Evolutionary conservation across 2,888 invertebrate genomes (phyloP), one percentile per base, ranked within the genome.

Genomic region (Microctonus hyperodae): DNA sequence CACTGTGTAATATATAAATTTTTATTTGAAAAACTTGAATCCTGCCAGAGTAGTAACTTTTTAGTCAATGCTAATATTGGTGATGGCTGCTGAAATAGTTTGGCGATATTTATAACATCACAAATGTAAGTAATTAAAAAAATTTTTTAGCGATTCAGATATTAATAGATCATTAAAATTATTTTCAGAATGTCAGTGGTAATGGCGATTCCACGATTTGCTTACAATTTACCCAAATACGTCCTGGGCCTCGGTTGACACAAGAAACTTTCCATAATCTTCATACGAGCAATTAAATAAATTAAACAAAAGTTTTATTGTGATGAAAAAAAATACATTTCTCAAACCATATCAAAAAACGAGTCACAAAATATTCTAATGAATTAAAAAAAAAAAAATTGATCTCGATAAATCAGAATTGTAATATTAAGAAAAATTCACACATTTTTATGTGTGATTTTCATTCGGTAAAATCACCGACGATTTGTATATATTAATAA

Each of bases 181-280:
- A 69, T 62, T 75, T 88, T 70, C 88, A 94, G 94, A 84, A 90
- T 94, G 88, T 93, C 93, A 70, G 90, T 94, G 85, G 87, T 94
- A 78, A 92, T 93, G 90, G 93, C 94, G 77, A 91, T 94, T 83
- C 94, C 94, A 75, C 90, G 93, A 85, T 90, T 91, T 80, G 92
- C 92, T 67, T 91, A 90, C 84, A 91, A 91, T 85, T 88, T 94
- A 86, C 94, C 94, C 80, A 94, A 93, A 87, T 94, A 93, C 83
- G 92, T 94, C 75, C 87, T 94, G 87, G 92, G 93, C 70, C 87
- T 93, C 78, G 92, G 93, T 81, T 94, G 23, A 28, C 25, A 20
- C n/a, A 28, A 33, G 16, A 33, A 60, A 23, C 20, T 7, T 4
- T 44, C 16, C 9, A 44, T 16, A 20, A 28, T n/a, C 16, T 44